Conservation (phyloP, 2,888 invertebrate species). For the Acleris cristana region DNA sequence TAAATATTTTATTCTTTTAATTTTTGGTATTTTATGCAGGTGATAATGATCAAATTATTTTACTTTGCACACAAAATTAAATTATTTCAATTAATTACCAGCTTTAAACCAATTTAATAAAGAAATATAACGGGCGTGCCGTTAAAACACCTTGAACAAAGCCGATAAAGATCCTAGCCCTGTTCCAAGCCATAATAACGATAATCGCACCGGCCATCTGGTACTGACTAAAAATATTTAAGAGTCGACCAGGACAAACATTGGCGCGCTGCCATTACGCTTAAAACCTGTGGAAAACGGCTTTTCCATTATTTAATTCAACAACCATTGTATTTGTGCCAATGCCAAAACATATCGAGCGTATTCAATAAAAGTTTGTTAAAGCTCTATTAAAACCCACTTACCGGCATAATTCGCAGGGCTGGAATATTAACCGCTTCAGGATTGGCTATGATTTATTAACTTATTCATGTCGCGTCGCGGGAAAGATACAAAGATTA, state of each 20-base stretch:
- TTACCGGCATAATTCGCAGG: constrained; percentile 10
- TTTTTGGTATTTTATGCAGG: too few relatives aligned
- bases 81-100: too few relatives aligned
- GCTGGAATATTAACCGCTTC: neutral
- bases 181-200: constrained; percentile 24
- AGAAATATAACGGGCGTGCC: neutral
- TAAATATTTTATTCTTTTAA: too few relatives aligned
- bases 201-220: constrained; percentile 34
- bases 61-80: too few relatives aligned
- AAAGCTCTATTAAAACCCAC: constrained; percentile 39
- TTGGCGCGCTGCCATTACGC: constrained; percentile 72
- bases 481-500: neutral
- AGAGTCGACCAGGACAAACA: constrained; percentile 52
- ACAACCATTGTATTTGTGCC: constrained; percentile 73
- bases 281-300: constrained; percentile 73
- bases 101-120: too few relatives aligned
- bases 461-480: neutral
- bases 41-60: too few relatives aligned
- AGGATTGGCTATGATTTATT: neutral
- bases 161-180: constrained; percentile 8
- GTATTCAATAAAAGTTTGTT: constrained; percentile 52
- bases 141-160: neutral
- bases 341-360: constrained; percentile 70
- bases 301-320: constrained; percentile 78
- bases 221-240: constrained; percentile 48